Conservation (phyloP, 2,888 invertebrate species). For the Drosophila sordidula region DNA sequence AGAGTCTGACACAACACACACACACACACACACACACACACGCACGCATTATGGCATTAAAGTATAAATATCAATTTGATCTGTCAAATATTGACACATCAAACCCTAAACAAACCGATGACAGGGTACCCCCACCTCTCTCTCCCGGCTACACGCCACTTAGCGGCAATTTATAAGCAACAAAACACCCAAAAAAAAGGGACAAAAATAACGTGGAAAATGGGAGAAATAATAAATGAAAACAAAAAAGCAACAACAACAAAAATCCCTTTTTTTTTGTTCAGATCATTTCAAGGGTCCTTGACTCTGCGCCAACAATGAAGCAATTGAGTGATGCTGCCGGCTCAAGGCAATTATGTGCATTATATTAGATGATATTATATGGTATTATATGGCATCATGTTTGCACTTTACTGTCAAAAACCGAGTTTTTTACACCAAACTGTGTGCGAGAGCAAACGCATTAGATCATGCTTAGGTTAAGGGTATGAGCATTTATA, state of each 20-base stretch:
- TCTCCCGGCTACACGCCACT: slow-evolving; percentile 49
- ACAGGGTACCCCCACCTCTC: slow-evolving; percentile 60
- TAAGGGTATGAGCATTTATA: slow-evolving; percentile 2
- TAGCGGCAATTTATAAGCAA: slow-evolving; percentile 79
- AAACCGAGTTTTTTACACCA: slow-evolving; percentile 82
- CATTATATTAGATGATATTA: slow-evolving; percentile 48
- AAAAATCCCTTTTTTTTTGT: slow-evolving; percentile 40
- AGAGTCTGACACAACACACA: slow-evolving; percentile 55
- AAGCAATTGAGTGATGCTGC: slow-evolving; percentile 64
- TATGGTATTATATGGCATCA: slow-evolving; percentile 74
- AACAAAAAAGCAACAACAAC: slow-evolving; percentile 34
- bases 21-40: slow-evolving; percentile 23
- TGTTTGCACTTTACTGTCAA: slow-evolving; percentile 83
- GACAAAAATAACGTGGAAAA: slow-evolving; percentile 54
- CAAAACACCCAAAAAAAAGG: slow-evolving; percentile 71
- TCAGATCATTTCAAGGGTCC: slow-evolving; percentile 84
- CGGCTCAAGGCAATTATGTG: slow-evolving; percentile 50
- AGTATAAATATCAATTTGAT: slow-evolving; percentile 82
- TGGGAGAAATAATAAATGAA: slow-evolving; percentile 77
- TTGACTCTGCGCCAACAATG: slow-evolving; percentile 78
- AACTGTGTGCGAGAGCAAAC: slow-evolving; percentile 45
- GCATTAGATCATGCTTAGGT: slow-evolving; percentile 61
- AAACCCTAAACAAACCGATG: slow-evolving; percentile 84
- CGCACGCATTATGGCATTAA: slow-evolving; percentile 52
- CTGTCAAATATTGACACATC: slow-evolving; percentile 83